phyloP scores from a whole-genome alignment of 2,888 invertebrate species.

The Hemaris fuciformis region DNA sequence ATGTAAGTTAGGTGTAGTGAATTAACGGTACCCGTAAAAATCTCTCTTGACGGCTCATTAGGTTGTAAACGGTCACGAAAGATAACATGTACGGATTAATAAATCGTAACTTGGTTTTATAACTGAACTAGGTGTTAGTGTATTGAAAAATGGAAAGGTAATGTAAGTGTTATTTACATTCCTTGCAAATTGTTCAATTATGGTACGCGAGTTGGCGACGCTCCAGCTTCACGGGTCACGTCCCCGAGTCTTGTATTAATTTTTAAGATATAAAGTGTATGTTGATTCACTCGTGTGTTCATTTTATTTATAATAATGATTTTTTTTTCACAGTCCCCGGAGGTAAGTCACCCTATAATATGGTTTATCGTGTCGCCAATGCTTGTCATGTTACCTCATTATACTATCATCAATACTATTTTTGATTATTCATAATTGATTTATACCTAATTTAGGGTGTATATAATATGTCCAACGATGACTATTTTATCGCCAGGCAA shows the following conservation, averaged over 20 bases:
- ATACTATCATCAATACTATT: background rate
- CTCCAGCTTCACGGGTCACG: constrained; percentile 48
- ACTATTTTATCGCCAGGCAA: background rate
- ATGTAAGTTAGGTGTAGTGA: constrained; percentile 30
- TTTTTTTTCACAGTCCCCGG: constrained; percentile 72
- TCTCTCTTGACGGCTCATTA: constrained; percentile 46
- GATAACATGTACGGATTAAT: constrained; percentile 50
- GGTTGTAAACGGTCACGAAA: constrained; percentile 45
- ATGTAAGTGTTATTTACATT: constrained; percentile 66
- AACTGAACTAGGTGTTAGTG: constrained; percentile 53
- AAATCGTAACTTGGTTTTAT: constrained; percentile 54
- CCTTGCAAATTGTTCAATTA: constrained; percentile 65
- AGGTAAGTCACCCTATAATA: constrained; percentile 70
- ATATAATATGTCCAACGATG: background rate
- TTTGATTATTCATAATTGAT: background rate
- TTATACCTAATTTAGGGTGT: background rate
- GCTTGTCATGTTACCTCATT: constrained; percentile 4
- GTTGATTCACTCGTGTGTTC: constrained; percentile 77
- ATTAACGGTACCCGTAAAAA: background rate
- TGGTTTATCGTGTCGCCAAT: constrained; percentile 19
- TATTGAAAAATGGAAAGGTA: constrained; percentile 54
- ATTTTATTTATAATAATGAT: constrained; percentile 77
- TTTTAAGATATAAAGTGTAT: constrained; percentile 81
- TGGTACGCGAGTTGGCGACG: constrained; percentile 31
- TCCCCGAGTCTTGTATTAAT: constrained; percentile 69